A percentile compares a stretch with the other conserved stretches of the same genome.
Evolutionary conservation across 2,113 vertebrate genomes (phyloP).

Genomic region (Sterrhoptilus dennistouni): DNA sequence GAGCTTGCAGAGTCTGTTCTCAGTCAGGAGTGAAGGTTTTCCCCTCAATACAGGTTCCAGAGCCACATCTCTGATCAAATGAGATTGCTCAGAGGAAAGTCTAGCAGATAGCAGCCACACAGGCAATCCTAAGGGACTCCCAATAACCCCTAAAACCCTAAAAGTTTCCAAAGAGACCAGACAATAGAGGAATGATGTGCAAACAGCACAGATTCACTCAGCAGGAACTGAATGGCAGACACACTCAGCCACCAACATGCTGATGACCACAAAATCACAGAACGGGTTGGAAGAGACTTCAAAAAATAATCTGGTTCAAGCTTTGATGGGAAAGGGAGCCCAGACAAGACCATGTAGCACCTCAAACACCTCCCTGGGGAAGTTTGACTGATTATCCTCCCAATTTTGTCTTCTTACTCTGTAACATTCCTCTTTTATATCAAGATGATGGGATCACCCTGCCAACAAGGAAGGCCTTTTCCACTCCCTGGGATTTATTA

Average conservation of each 20-base stretch:
- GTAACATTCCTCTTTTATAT: neutral
- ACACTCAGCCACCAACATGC: neutral
- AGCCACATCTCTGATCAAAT: neutral
- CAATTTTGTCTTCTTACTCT: neutral
- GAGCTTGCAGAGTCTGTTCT: rapidly evolving
- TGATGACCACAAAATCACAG: neutral
- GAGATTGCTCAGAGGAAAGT: neutral
- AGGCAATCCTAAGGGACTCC: neutral
- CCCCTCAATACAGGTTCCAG: neutral
- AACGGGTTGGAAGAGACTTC: neutral
- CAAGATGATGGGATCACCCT: neutral
- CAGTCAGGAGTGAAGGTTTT: neutral
- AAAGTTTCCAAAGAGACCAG: neutral
- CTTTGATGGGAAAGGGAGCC: neutral
- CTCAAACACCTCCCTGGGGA: neutral
- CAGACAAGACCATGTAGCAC: neutral
- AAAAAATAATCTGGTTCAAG: neutral
- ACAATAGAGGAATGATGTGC: neutral
- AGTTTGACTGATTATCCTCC: neutral
- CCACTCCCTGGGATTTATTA: neutral
- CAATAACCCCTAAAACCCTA: neutral
- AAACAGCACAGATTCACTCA: neutral
- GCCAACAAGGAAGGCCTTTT: neutral
- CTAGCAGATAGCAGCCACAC: neutral
- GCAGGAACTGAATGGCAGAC: neutral